phyloP scores from a whole-genome alignment of 2,888 invertebrate genomes.

The Clanis bilineata region DNA sequence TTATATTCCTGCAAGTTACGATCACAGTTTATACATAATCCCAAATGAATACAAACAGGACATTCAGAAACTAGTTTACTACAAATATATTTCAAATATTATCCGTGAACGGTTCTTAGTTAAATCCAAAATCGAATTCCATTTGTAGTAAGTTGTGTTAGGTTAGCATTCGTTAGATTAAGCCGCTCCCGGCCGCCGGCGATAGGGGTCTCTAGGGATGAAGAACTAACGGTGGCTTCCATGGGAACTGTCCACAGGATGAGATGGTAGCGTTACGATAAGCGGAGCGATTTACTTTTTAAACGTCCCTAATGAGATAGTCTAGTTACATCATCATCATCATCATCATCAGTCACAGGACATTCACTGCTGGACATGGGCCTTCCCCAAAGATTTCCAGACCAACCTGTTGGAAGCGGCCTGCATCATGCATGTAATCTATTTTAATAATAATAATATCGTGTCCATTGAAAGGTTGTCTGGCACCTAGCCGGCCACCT shows the following conservation, averaged over 20 bases:
- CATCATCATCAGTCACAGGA: no score
- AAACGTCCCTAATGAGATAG: no score
- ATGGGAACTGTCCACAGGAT: constrained; percentile 27
- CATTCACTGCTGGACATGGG: no score
- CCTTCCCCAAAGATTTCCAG: no score
- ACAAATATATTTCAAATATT: constrained; percentile 14
- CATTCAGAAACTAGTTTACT: constrained; percentile 25
- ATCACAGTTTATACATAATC: neutral
- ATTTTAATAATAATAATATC: no score
- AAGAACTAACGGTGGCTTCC: constrained; percentile 50
- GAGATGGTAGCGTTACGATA: constrained; percentile 15
- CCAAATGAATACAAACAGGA: neutral
- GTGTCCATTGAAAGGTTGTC: no score
- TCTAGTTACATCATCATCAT: no score
- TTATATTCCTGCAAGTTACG: neutral
- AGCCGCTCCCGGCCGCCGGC: constrained; percentile 63
- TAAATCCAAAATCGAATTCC: constrained; percentile 74
- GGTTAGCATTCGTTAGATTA: constrained; percentile 72
- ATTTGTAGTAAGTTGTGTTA: constrained; percentile 74
- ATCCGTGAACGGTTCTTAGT: constrained; percentile 58
- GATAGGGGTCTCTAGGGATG: constrained; percentile 70
- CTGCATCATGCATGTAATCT: no score
- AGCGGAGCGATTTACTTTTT: neutral
- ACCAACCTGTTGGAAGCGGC: no score
- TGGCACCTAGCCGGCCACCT: no score